Conservation (phyloP, 37 sponge, comb jelly and placozoan genomes). For the Ianthella basta region DNA sequence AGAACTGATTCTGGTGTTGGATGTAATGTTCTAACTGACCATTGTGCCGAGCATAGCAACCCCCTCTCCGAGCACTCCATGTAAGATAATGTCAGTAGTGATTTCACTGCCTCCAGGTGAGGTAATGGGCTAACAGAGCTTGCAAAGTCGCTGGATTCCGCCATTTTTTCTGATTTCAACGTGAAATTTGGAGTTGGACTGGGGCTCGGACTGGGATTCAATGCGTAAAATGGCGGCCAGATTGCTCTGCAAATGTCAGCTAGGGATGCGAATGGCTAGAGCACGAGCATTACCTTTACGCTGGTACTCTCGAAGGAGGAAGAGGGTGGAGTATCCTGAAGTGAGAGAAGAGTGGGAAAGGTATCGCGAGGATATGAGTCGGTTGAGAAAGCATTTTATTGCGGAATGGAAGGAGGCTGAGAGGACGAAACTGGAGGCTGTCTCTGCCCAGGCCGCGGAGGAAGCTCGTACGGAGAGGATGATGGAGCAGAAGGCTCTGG, state of each 20-base stretch:
- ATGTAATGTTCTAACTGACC: slow-evolving; percentile 15
- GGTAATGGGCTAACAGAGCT: not conserved
- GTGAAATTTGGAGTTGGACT: no score
- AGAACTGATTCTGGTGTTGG: not conserved
- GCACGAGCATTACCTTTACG: no score
- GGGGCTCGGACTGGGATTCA: no score
- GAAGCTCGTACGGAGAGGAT: slow-evolving; percentile 44
- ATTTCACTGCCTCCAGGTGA: slow-evolving; percentile 16
- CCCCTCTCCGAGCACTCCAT: slow-evolving; percentile 58
- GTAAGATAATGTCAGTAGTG: slow-evolving; percentile 42
- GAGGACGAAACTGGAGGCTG: slow-evolving; percentile 36
- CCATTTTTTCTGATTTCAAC: not conserved
- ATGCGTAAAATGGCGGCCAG: no score
- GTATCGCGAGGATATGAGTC: not conserved
- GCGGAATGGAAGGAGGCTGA: slow-evolving; percentile 5
- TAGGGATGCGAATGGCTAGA: no score
- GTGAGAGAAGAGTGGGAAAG: not conserved
- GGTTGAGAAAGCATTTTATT: not conserved
- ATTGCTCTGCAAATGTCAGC: no score
- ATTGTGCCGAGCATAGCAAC: slow-evolving; percentile 64
- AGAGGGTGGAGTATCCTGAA: no score
- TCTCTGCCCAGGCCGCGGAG: slow-evolving; percentile 52
- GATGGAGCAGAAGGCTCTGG: slow-evolving; percentile 43
- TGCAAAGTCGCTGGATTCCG: slow-evolving; percentile 1
- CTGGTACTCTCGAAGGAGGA: no score